Evolutionary conservation across 2,888 invertebrate species (phyloP), one percentile per base, ranked within the genome.

Genomic region (Patella ulyssiponensis): DNA sequence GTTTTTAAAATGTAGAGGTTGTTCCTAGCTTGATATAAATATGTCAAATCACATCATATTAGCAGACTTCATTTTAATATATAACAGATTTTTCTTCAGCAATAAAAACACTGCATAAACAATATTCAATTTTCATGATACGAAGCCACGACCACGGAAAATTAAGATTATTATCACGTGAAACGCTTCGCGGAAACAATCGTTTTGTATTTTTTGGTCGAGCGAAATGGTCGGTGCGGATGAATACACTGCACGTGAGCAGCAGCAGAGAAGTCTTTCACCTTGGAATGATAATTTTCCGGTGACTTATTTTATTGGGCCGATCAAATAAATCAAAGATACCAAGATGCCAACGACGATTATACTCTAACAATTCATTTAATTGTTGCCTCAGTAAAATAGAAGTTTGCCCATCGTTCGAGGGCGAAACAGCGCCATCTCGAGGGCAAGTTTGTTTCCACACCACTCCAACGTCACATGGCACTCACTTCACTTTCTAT

Each of bases 161-260:
- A 44, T 44, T 44, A 44, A 44, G 44, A 44, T 64, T 23, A 64
- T 64, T 64, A 64, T 64, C 64, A 20, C 11, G 23, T 64, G 23
- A 64, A 64, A 11, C 20, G 20, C 64, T 64, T 14, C 64, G 64
- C 20, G 64, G 64, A 64, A 64, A 64, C 64, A 64, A 64, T 64
- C 64, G 23, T 64, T 64, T 64, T 64, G 64, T 64, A 20, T 20
- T 64, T 64, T 64, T 64, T 64, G 64, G 64, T 64, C 23, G 64
- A 64, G 23, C 23, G 23, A 64, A 64, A 64, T 64, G 64, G 64
- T 64, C 14, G 64, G 64, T 64, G 64, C 64, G 64, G 64, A 64
- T 64, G 64, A 64, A 64, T 64, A 64, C 64, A 64, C 64, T 23
- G 64, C 64, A 64, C 64, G 64, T 64, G 64, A 64, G 64, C 64